Conservation (phyloP, 2,113 vertebrate genomes). For the Triplophysa dalaica region DNA sequence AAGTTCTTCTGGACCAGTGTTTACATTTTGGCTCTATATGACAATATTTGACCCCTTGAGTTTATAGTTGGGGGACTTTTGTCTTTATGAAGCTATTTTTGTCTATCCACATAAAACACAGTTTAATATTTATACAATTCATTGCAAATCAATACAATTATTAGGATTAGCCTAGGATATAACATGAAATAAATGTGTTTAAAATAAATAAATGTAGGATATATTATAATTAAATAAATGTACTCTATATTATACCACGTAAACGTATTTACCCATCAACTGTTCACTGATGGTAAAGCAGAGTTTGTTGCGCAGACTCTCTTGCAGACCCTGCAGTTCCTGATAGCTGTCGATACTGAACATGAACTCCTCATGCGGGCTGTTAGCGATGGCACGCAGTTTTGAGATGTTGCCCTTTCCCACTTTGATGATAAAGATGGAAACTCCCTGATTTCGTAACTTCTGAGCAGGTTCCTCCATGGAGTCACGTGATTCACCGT, state of each 20-base stretch:
- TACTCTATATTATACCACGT: not conserved
- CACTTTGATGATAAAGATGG: constrained; percentile 75
- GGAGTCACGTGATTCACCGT: constrained; percentile 74
- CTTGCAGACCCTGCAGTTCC: constrained; percentile 63
- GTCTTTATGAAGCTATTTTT: too few species aligned
- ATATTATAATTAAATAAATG: not conserved
- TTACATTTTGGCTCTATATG: too few species aligned
- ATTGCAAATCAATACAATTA: too few species aligned
- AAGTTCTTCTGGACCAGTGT: too few species aligned
- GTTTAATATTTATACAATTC: too few species aligned
- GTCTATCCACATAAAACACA: too few species aligned
- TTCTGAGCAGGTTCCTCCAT: constrained; percentile 63
- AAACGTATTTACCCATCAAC: constrained; percentile 62
- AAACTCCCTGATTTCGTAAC: constrained; percentile 69
- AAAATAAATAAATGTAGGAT: too few species aligned
- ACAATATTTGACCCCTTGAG: too few species aligned
- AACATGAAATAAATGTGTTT: too few species aligned
- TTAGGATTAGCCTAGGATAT: too few species aligned
- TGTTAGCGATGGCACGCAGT: constrained; percentile 73
- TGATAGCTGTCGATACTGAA: constrained; percentile 66
- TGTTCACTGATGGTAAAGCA: constrained; percentile 69
- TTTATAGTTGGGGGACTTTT: too few species aligned
- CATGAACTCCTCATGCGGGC: constrained; percentile 71
- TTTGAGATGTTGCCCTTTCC: constrained; percentile 61
- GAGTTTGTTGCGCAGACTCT: constrained; percentile 68